Percentiles rank a stretch among this genome's conserved stretches.
Conservation (phyloP, 2,113 vertebrate species). For the Chloropsis hardwickii region DNA sequence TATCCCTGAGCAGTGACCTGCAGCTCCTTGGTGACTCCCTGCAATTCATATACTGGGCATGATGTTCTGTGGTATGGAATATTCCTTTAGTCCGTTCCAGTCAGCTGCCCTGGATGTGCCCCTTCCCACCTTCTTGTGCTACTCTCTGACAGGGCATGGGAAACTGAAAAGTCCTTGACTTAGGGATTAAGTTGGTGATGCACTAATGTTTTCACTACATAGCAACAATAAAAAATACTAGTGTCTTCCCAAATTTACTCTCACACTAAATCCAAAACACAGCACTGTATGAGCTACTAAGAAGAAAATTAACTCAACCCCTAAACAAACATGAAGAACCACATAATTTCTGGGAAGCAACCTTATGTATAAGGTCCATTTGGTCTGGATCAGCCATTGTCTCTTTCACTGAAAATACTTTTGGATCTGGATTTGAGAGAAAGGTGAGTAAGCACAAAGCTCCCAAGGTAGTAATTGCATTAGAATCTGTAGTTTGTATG, state of each 20-base stretch:
- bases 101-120: background rate
- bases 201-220: background rate
- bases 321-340: background rate
- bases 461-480: background rate
- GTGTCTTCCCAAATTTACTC: background rate
- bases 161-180: background rate
- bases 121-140: background rate
- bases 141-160: background rate
- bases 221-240: background rate
- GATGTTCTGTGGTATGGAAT: background rate
- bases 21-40: background rate
- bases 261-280: background rate
- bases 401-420: background rate
- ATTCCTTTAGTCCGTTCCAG: background rate
- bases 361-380: background rate
- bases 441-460: background rate
- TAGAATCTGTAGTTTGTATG: background rate
- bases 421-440: background rate
- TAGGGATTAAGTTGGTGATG: background rate
- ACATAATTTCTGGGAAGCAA: background rate
- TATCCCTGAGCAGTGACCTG: background rate
- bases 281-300: background rate
- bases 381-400: background rate
- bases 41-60: background rate
- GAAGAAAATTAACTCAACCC: background rate